Evolutionary conservation across 1,140 invertebrate genomes (phyloP).

Genomic region (Diprion similis): DNA sequence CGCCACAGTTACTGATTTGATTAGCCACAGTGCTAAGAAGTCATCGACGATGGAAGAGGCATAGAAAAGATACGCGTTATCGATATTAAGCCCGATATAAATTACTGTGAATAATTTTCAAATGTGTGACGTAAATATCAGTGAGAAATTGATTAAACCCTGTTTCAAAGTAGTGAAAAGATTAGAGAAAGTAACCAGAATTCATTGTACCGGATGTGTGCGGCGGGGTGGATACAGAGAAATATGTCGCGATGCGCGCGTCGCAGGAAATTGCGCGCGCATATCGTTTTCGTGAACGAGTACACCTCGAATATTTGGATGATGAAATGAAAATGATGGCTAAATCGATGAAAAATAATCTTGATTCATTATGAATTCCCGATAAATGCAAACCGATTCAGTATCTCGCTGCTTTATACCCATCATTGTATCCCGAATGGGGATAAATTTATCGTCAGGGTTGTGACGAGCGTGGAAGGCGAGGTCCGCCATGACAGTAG

Average conservation of each 20-base stretch:
- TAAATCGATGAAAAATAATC: background rate
- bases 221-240: constrained; percentile 16
- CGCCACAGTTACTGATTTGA: background rate
- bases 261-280: constrained; percentile 39
- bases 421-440: background rate
- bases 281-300: constrained; percentile 6
- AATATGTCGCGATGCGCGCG: constrained; percentile 30
- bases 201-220: background rate
- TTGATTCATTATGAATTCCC: background rate
- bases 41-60: background rate
- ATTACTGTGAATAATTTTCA: background rate
- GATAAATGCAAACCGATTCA: constrained; percentile 6
- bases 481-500: constrained; percentile 51
- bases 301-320: constrained; percentile 7
- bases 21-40: background rate
- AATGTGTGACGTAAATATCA: too few relatives aligned
- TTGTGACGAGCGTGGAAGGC: constrained; percentile 30
- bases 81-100: background rate
- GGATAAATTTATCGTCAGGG: background rate
- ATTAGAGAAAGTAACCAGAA: background rate
- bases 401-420: constrained; percentile 4
- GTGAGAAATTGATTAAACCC: background rate
- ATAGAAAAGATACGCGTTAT: background rate
- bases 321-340: background rate
- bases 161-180: background rate